Percentiles rank a stretch among this genome's conserved stretches.
phyloP scores from a whole-genome alignment of 2,888 invertebrate genomes.

The Thereva unica region DNA sequence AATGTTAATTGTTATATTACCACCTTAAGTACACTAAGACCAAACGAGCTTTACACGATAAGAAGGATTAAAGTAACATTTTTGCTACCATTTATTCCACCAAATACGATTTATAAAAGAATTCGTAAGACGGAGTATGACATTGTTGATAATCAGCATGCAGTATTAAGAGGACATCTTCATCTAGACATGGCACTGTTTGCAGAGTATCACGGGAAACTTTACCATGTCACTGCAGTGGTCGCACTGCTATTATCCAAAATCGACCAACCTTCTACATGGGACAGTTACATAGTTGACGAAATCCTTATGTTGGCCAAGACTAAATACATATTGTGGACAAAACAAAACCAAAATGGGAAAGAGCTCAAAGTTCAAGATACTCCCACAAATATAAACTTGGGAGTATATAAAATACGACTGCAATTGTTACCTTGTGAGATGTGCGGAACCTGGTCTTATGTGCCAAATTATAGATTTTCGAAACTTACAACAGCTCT shows the following conservation, averaged over 20 bases:
- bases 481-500: slow-evolving; percentile 49
- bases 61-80: slow-evolving; percentile 50
- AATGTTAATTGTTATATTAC: slow-evolving; percentile 50
- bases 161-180: slow-evolving; percentile 48
- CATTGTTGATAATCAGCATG: slow-evolving; percentile 51
- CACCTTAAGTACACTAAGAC: slow-evolving; percentile 47
- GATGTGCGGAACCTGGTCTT: slow-evolving; percentile 49
- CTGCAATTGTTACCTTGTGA: slow-evolving; percentile 45
- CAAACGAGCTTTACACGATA: slow-evolving; percentile 45
- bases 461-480: slow-evolving; percentile 49
- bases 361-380: slow-evolving; percentile 48
- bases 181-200: slow-evolving; percentile 51
- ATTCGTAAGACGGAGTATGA: slow-evolving; percentile 49
- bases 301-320: slow-evolving; percentile 53
- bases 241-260: slow-evolving; percentile 51
- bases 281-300: slow-evolving; percentile 51
- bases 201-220: slow-evolving; percentile 50
- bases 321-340: slow-evolving; percentile 50
- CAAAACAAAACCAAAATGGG: slow-evolving; percentile 44
- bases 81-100: slow-evolving; percentile 48
- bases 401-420: slow-evolving; percentile 51
- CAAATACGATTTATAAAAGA: slow-evolving; percentile 33
- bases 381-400: slow-evolving; percentile 49
- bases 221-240: slow-evolving; percentile 51
- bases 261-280: slow-evolving; percentile 54